A percentile compares a stretch with the other conserved stretches of the same genome.
Evolutionary conservation across 2,797 vertebrate species (phyloP).

Genomic region (Ctenochaetus hawaiiensis): DNA sequence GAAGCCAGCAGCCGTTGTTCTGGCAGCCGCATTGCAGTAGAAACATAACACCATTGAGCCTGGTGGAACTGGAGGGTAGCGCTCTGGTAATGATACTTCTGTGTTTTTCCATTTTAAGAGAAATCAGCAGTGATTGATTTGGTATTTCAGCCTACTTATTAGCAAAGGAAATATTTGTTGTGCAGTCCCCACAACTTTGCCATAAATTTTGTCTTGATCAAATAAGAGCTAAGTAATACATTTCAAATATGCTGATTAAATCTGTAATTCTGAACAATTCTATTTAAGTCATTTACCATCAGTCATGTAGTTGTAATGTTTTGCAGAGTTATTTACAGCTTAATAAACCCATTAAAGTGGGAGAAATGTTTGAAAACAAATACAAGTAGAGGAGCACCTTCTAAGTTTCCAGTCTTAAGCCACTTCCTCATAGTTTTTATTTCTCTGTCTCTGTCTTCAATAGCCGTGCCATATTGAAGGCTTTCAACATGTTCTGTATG

Average conservation of each 20-base stretch:
- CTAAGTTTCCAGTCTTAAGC: not conserved
- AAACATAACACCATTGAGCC: no score
- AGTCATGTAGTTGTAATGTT: not conserved
- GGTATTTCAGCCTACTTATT: not conserved
- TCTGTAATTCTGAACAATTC: not conserved
- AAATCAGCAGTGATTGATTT: not conserved
- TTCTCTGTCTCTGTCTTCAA: no score
- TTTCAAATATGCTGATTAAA: not conserved
- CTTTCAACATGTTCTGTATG: slow-evolving; percentile 9
- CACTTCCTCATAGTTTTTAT: no score
- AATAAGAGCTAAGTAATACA: not conserved
- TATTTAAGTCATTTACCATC: not conserved
- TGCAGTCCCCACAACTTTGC: not conserved
- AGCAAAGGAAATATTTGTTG: not conserved
- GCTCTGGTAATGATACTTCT: slow-evolving; percentile 39
- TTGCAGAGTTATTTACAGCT: not conserved
- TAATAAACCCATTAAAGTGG: not conserved
- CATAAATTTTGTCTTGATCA: not conserved
- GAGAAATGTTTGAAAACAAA: not conserved
- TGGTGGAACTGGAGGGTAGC: slow-evolving; percentile 9
- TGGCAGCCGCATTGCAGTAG: no score
- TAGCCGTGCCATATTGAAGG: not conserved
- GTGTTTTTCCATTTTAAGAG: slow-evolving; percentile 45
- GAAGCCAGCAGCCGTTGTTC: no score
- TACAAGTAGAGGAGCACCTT: not conserved